These are phyloP conservation scores for Caradrina kadenii DNA, from an alignment of 2,888 invertebrate genomes.

Conservation along the genomic window DNA sequence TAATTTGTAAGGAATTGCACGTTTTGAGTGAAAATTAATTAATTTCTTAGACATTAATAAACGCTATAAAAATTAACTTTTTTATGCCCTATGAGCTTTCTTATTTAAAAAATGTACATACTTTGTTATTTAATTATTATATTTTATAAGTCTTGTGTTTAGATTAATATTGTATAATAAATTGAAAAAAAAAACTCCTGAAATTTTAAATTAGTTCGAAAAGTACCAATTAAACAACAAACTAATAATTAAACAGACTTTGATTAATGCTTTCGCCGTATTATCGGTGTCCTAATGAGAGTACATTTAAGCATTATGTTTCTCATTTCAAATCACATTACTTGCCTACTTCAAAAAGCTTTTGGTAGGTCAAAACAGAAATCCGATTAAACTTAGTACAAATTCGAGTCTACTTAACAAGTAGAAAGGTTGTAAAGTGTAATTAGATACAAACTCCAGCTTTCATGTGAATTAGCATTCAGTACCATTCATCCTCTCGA, in stretches of 20 bases:
- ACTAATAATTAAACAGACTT: background rate
- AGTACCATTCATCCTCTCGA: constrained; percentile 76
- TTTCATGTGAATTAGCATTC: constrained; percentile 77
- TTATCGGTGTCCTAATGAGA: background rate
- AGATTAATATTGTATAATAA: too few species aligned
- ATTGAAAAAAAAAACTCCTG: too few species aligned
- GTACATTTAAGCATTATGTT: background rate
- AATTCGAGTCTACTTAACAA: constrained; percentile 43
- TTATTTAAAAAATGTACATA: too few species aligned
- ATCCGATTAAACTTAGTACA: constrained; percentile 42
- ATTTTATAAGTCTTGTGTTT: too few species aligned
- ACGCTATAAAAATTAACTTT: background rate
- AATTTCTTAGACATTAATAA: background rate
- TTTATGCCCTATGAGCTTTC: too few species aligned
- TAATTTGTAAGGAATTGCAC: background rate
- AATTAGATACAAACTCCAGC: constrained; percentile 65
- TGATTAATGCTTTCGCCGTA: background rate
- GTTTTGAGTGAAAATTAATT: background rate
- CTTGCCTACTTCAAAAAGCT: background rate
- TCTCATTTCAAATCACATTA: constrained; percentile 7
- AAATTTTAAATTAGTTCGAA: too few species aligned
- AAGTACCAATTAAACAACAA: too few species aligned
- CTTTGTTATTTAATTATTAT: too few species aligned
- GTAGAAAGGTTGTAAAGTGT: constrained; percentile 60
- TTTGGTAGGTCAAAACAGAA: constrained; percentile 22